These are phyloP conservation scores for Cosmia trapezina DNA, from an alignment of 2,888 invertebrate genomes.

Conservation along the genomic window DNA sequence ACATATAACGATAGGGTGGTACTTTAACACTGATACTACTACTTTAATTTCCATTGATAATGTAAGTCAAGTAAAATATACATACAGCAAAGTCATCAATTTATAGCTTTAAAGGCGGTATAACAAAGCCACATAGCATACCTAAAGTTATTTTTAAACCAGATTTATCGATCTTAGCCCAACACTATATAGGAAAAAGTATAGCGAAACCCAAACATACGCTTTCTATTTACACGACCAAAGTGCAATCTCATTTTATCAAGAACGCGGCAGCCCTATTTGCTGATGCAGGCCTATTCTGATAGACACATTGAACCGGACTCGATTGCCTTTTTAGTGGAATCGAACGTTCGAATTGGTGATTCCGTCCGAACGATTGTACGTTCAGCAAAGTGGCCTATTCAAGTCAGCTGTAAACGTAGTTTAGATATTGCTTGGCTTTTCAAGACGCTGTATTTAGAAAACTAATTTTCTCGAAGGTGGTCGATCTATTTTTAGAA, in stretches of 20 bases:
- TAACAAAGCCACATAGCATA: not conserved
- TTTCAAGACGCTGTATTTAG: conserved; percentile 37
- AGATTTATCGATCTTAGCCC: conserved; percentile 25
- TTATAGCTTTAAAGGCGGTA: not conserved
- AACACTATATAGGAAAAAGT: conserved; percentile 26
- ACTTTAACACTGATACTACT: not conserved
- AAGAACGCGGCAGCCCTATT: conserved; percentile 44
- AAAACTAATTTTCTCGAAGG: conserved; percentile 29
- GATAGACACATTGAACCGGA: conserved; percentile 60
- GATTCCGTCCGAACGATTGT: conserved; percentile 57
- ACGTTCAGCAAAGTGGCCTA: conserved; percentile 58
- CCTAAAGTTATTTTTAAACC: conserved; percentile 19
- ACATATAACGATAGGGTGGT: not conserved
- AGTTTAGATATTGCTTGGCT: conserved; percentile 42
- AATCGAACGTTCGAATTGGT: conserved; percentile 59
- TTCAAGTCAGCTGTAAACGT: conserved; percentile 57
- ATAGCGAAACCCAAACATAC: conserved; percentile 12
- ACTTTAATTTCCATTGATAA: not conserved
- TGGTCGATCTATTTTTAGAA: conserved; percentile 21
- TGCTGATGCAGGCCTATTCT: conserved; percentile 62
- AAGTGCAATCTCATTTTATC: conserved; percentile 58
- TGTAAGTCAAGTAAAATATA: not conserved
- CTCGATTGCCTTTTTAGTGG: conserved; percentile 65
- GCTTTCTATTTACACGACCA: conserved; percentile 39
- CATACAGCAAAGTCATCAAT: not conserved